phyloP scores from a whole-genome alignment of 2,888 invertebrate species.

The Tetragonisca angustula region DNA sequence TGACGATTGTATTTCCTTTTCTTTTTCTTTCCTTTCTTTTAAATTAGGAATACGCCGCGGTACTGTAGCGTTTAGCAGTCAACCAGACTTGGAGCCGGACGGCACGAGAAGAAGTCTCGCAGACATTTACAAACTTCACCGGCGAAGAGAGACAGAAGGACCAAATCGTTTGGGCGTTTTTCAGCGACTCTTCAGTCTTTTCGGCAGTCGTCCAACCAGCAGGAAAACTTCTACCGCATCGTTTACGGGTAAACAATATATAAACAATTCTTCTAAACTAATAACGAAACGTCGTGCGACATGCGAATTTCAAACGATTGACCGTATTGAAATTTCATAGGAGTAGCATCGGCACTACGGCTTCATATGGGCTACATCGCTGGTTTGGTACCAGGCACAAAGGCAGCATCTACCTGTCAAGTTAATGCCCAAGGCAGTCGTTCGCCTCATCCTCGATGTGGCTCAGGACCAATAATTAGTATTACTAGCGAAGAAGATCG shows the following conservation, averaged over 20 bases:
- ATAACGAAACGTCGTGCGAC: not conserved
- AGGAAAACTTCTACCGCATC: constrained; percentile 89
- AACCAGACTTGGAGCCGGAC: constrained; percentile 80
- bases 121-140: constrained; percentile 81
- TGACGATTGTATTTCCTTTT: not conserved
- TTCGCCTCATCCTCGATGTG: constrained; percentile 79
- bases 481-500: constrained; percentile 82
- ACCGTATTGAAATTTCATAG: constrained; percentile 71
- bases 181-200: constrained; percentile 85
- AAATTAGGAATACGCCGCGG: constrained; percentile 82
- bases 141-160: constrained; percentile 80
- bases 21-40: constrained; percentile 43
- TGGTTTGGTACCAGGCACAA: constrained; percentile 88
- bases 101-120: constrained; percentile 79
- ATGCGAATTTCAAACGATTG: not conserved
- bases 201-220: constrained; percentile 88
- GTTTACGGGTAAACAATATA: constrained; percentile 83
- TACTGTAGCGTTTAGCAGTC: constrained; percentile 83
- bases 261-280: no score
- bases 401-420: constrained; percentile 83
- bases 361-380: constrained; percentile 90
- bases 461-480: constrained; percentile 82
- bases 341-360: constrained; percentile 89
- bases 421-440: constrained; percentile 78
- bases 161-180: constrained; percentile 81